Evolutionary conservation across 2,888 invertebrate species (phyloP).

Genomic region (Sarcophaga rosellei): DNA sequence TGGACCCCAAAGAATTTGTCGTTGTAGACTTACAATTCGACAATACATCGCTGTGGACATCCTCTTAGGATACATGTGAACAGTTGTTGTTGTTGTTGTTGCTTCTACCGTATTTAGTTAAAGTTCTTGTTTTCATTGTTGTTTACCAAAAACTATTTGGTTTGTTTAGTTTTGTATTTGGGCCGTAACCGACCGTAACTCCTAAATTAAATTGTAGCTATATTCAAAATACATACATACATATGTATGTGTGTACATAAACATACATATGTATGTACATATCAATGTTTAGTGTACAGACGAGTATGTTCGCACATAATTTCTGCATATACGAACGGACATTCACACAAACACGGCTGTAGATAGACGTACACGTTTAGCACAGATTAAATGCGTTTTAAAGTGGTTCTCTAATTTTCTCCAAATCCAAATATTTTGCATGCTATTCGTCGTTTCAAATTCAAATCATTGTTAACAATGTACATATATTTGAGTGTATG

Average conservation of each 20-base stretch:
- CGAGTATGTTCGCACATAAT: not conserved
- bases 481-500: not conserved
- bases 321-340: not conserved
- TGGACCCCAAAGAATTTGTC: not conserved
- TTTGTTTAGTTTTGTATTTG: conserved; percentile 53
- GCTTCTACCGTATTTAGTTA: not conserved
- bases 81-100: not conserved
- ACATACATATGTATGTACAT: not conserved
- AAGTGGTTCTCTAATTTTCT: conserved; percentile 60
- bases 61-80: not conserved
- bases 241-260: conserved; percentile 4
- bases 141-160: conserved; percentile 37
- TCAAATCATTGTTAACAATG: conserved; percentile 52
- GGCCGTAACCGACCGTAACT: conserved; percentile 19
- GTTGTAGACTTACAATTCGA: too few relatives aligned
- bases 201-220: conserved; percentile 16
- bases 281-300: not conserved
- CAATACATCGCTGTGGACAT: not conserved
- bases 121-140: not conserved
- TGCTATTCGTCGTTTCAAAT: conserved; percentile 46
- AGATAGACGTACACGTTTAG: not conserved
- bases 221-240: conserved; percentile 9
- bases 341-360: conserved; percentile 1
- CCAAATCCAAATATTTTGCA: conserved; percentile 31
- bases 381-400: conserved; percentile 61